Conservation (phyloP, 2,113 vertebrate species). For the Acrocephalus kingi region DNA sequence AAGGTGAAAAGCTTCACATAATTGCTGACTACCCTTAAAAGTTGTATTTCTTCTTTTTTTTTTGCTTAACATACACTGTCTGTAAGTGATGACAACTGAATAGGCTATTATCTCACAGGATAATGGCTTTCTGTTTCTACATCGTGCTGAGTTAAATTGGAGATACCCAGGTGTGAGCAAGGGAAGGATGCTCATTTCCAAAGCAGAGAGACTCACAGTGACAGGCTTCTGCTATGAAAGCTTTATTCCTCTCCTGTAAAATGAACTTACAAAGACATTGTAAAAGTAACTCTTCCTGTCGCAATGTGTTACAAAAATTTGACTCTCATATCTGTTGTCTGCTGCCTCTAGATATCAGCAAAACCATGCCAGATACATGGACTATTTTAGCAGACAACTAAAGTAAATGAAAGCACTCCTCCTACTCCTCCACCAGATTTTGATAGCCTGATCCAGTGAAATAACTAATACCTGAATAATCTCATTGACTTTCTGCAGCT, state of each 20-base stretch:
- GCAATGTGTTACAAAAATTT: background rate
- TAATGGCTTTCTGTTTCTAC: background rate
- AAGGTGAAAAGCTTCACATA: background rate
- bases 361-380: background rate
- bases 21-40: constrained; percentile 9
- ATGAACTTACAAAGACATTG: background rate
- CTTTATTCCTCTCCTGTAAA: background rate
- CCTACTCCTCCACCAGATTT: background rate
- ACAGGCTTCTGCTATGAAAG: background rate
- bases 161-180: background rate
- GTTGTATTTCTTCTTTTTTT: background rate
- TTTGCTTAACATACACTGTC: background rate
- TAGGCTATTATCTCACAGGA: background rate
- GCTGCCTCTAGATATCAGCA: background rate
- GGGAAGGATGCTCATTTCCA: background rate
- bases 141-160: background rate
- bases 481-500: background rate
- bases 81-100: background rate
- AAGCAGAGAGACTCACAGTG: background rate
- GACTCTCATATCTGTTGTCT: background rate
- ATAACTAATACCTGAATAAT: background rate
- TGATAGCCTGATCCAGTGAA: background rate
- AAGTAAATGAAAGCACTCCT: background rate
- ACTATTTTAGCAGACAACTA: background rate
- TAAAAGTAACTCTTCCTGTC: background rate